Base-by-base conservation (phyloP, 2,888 invertebrate species). In the Lithophane ornitopus region DNA sequence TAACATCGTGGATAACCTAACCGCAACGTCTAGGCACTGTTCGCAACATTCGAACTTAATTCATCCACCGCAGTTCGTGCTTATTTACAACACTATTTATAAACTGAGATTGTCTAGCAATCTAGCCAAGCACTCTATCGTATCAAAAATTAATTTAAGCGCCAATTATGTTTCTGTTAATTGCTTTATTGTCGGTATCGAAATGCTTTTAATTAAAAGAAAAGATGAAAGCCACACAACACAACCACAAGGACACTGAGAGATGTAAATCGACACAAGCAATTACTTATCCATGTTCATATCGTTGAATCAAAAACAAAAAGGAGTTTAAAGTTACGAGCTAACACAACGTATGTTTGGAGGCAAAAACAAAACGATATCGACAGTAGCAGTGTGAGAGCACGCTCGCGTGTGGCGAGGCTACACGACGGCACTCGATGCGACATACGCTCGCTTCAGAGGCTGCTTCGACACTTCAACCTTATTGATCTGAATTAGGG, bases 231-330 rank as follows among this genome's bases (percentile, higher is more conserved):
- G 74, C 74, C 80, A 80, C 71, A 80, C 67, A 70, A 80, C 71
- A 80, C 67, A 70, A 54, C 70, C 72, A 63, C 68, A 67, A n/a
- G 52, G n/a, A 52, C 19, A 67, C 49, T 87, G 85, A 79, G 80
- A 89, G 89, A 91, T 88, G 90, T 89, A 90, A 91, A 91, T 88
- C 88, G 87, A 88, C 88, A 88, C 81, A 82, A 88, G 90, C 91
- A 93, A 93, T 93, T 92, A 93, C 91, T 93, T 93, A 92, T 91
- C 90, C 92, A 89, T 93, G 92, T 93, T 92, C 90, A 89, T 92
- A 91, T 92, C 91, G 88, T 84, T 86, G 89, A 89, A 91, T 91
- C 89, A 83, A 90, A 91, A 92, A 93, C 90, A 93, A 92, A 92
- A 93, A 90, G 82, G 86, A 91, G 91, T 90, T 88, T 88, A 90